Evolutionary conservation across 2,113 vertebrate genomes (phyloP), one percentile per base, ranked within the genome.

Genomic region (Halichoerus grypus): DNA sequence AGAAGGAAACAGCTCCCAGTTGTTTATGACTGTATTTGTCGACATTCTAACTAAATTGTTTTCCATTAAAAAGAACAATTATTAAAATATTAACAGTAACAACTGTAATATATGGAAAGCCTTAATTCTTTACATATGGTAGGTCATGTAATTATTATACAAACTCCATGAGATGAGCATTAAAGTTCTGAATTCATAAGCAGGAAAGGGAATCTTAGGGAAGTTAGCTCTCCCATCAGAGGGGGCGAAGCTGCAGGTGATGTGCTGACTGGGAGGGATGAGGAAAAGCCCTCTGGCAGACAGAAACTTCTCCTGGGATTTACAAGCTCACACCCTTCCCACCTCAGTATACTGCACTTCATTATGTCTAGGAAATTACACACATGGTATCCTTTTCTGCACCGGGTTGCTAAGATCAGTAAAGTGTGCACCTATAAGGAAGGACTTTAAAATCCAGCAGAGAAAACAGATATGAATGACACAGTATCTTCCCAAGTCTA

Each of bases 291-390:
- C 39, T 81, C 49, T 77, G 80, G 59, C 3, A 57, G 19, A 74
- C 11, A 81, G 65, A 81, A 72, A 1, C 3, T 28, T 86, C 16
- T 53, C 1, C 2, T 84, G 5, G 77, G 13, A 4, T 36, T 97
- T 76, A 36, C 26, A 24, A 59, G 24, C 22, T 33, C 31, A 42
- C 3, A 93, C 1, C 39, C 16, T 72, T 96, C 42, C 39, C 67
- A 53, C 31, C 2, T 57, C 31, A 16, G 5, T 88, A 24, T 33
- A 39, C 5, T 49, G 51, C 15, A 88, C 12, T 80, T 59, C 21
- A 49, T 74, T 84, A 63, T 72, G 88, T 86, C 49, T 39, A 88
- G n/a, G 28, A 91, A 95, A 93, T 94, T 83, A 74, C 55, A 55
- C 57, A 42, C n/a, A 74, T 22, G 10, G 36, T 59, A 61, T 69